A percentile compares a stretch with the other conserved stretches of the same genome.
Conservation (phyloP, 2,113 vertebrate genomes). For the Strix uralensis region DNA sequence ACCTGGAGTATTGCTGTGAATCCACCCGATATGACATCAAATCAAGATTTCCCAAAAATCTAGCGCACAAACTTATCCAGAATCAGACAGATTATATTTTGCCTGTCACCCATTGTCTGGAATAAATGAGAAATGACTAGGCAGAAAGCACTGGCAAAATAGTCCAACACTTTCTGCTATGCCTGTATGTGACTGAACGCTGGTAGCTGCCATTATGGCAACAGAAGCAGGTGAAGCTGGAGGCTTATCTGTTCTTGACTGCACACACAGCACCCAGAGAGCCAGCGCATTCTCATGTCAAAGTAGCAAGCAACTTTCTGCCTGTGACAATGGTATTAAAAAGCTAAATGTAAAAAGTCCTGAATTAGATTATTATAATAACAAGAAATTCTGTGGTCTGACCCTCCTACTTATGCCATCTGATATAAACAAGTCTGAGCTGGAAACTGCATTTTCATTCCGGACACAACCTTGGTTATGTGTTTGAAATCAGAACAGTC, state of each 20-base stretch:
- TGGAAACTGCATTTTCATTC: background rate
- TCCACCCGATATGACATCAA: no score
- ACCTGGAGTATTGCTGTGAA: background rate
- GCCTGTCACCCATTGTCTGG: background rate
- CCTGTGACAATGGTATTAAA: background rate
- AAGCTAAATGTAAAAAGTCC: background rate
- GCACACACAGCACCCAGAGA: no score
- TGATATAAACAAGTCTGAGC: background rate
- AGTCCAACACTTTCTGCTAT: background rate
- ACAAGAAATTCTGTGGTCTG: background rate
- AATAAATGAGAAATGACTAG: background rate
- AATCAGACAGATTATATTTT: background rate
- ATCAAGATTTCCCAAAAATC: background rate
- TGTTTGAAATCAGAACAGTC: background rate
- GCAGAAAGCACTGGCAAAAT: background rate
- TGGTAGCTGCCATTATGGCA: background rate
- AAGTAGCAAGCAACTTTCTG: background rate
- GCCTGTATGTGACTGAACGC: background rate
- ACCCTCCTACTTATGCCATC: background rate
- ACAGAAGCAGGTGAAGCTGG: background rate
- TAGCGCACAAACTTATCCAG: background rate
- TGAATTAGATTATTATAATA: background rate
- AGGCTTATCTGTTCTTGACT: background rate
- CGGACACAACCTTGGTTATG: no score
- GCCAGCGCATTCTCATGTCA: background rate